These are phyloP conservation scores for Eupithecia tripunctaria DNA, from an alignment of 2,888 invertebrate species.

Conservation along the genomic window DNA sequence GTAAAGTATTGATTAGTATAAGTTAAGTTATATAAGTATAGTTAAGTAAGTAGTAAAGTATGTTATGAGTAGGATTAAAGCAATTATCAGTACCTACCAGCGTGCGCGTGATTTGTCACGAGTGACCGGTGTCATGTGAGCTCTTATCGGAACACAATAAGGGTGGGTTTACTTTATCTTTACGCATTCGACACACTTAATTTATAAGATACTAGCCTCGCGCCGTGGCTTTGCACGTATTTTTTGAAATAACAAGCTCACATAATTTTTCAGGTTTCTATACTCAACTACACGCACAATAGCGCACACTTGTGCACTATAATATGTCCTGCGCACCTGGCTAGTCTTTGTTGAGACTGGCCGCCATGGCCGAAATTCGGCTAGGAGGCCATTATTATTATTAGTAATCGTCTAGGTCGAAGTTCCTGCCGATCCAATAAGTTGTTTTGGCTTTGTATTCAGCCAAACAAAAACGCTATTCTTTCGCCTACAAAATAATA, in stretches of 20 bases:
- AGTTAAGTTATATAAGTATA: no score
- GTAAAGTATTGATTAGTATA: no score
- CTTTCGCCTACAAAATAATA: background rate
- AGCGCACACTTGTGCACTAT: no score
- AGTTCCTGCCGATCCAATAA: background rate
- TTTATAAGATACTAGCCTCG: background rate
- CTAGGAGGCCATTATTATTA: no score
- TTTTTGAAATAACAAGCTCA: no score
- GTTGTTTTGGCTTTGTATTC: background rate
- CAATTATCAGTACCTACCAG: slow-evolving; percentile 48
- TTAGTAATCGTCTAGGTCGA: fast-evolving
- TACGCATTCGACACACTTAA: background rate
- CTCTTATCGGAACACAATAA: slow-evolving; percentile 21
- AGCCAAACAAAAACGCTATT: background rate
- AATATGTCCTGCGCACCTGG: no score
- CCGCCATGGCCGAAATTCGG: no score
- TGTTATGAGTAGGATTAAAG: slow-evolving; percentile 6
- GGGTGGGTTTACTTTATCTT: slow-evolving; percentile 15
- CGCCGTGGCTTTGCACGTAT: no score
- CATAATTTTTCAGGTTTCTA: no score
- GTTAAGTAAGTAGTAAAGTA: no score
- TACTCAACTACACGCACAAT: no score
- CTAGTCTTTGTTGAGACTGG: no score
- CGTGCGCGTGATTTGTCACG: slow-evolving; percentile 65
- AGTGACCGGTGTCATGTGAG: slow-evolving; percentile 72